Evolutionary conservation across 2,888 invertebrate species (phyloP).

Genomic region (Beris morrisii): DNA sequence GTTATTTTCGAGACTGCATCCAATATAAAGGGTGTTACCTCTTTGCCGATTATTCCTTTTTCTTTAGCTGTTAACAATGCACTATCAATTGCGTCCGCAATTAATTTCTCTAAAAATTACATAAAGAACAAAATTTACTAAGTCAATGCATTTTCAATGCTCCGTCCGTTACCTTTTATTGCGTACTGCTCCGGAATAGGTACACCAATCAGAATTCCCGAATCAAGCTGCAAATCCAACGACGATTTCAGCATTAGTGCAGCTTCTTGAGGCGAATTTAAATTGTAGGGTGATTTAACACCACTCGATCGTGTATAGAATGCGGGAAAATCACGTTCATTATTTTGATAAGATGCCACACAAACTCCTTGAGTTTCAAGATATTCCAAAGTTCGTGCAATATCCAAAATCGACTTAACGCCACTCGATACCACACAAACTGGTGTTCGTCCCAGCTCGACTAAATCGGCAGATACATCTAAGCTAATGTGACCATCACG

Average conservation of each 20-base stretch:
- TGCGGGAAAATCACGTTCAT: constrained; percentile 78
- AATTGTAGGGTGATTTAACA: constrained; percentile 68
- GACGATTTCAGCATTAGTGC: constrained; percentile 69
- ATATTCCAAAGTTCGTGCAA: constrained; percentile 90
- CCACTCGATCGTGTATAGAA: constrained; percentile 86
- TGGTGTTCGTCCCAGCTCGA: constrained; percentile 82
- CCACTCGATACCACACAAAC: constrained; percentile 94
- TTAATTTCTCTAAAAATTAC: constrained; percentile 52
- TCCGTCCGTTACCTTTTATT: constrained; percentile 57
- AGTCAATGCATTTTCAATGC: neutral
- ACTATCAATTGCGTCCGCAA: constrained; percentile 70
- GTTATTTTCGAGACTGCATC: constrained; percentile 77
- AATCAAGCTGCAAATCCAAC: constrained; percentile 60
- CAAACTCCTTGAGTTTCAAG: constrained; percentile 95
- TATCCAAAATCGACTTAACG: constrained; percentile 95
- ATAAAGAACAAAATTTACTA: neutral
- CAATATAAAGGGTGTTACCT: constrained; percentile 90
- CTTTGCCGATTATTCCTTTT: constrained; percentile 74
- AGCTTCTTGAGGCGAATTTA: constrained; percentile 65
- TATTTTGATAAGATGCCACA: constrained; percentile 75
- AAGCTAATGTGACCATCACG: constrained; percentile 80
- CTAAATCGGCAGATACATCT: constrained; percentile 94
- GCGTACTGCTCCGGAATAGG: constrained; percentile 79
- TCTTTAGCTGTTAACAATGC: constrained; percentile 67
- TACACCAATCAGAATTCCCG: constrained; percentile 85